Evolutionary conservation across 1,140 invertebrate genomes (phyloP).

Genomic region (Dermatophagoides farinae): DNA sequence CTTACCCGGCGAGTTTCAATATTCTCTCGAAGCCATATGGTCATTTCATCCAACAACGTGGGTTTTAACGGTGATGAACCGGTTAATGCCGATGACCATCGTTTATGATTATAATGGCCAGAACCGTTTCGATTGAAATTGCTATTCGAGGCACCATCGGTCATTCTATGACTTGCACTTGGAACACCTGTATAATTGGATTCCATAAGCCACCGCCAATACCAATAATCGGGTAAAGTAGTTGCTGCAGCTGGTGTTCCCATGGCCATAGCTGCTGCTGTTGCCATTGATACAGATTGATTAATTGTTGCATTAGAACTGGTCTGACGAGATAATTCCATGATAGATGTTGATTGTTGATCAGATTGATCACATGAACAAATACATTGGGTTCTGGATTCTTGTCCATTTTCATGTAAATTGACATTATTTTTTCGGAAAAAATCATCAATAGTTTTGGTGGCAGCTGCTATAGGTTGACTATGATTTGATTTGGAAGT

Average conservation of each 20-base stretch:
- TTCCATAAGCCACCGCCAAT: too few relatives aligned
- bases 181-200: too few relatives aligned
- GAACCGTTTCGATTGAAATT: too few relatives aligned
- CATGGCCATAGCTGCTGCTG: neutral
- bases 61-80: neutral
- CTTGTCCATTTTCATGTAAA: neutral
- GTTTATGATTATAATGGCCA: neutral
- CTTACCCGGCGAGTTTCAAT: conserved; percentile 3
- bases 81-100: conserved; percentile 1
- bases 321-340: neutral
- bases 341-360: neutral
- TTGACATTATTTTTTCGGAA: neutral
- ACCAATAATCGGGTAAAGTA: neutral
- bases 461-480: neutral
- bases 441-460: conserved; percentile 7
- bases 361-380: neutral
- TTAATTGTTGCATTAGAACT: neutral
- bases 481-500: neutral
- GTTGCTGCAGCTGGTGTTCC: neutral
- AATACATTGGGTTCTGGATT: neutral
- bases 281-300: neutral
- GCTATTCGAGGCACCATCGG: too few relatives aligned
- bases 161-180: too few relatives aligned
- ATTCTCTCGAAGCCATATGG: conserved; percentile 9
- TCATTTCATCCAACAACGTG: neutral